A percentile compares a stretch with the other conserved stretches of the same genome.
phyloP scores from a whole-genome alignment of 1,140 invertebrate genomes.

The Reticulitermes speratus region DNA sequence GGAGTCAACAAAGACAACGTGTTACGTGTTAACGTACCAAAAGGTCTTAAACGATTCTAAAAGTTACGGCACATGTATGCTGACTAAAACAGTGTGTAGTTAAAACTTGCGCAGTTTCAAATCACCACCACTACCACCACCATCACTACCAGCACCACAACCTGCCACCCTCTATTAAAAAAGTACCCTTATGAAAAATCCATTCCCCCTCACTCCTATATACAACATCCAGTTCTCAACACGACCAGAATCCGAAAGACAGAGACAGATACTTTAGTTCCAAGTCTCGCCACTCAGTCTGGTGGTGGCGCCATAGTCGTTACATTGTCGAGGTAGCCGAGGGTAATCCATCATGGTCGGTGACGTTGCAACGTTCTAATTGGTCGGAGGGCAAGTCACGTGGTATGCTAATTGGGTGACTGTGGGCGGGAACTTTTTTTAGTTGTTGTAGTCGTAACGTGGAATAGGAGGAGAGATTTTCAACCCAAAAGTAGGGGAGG shows the following conservation, averaged over 20 bases:
- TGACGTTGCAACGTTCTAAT: conserved; percentile 52
- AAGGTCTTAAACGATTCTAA: too few relatives aligned
- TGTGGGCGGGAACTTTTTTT: conserved; percentile 50
- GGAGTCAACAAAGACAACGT: too few relatives aligned
- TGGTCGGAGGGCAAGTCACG: conserved; percentile 55
- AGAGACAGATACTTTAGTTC: conserved; percentile 6
- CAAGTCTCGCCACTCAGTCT: conserved; percentile 10
- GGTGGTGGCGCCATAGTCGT: conserved; percentile 21
- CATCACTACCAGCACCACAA: background rate
- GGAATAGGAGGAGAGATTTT: conserved; percentile 17
- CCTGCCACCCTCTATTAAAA: background rate
- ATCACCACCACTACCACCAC: background rate
- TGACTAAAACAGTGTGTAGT: background rate
- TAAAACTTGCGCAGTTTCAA: conserved; percentile 13
- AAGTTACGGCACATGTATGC: background rate
- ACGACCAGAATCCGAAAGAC: conserved; percentile 18
- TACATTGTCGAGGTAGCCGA: conserved; percentile 43
- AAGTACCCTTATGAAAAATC: conserved; percentile 17
- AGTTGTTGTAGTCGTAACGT: conserved; percentile 6
- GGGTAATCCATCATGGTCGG: conserved; percentile 61
- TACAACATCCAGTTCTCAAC: background rate
- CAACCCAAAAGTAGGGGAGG: conserved; percentile 4
- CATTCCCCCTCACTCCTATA: background rate
- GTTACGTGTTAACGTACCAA: too few relatives aligned
- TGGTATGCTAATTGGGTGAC: conserved; percentile 57